Conservation (phyloP, 2,113 vertebrate genomes). For the Hippolais icterina region DNA sequence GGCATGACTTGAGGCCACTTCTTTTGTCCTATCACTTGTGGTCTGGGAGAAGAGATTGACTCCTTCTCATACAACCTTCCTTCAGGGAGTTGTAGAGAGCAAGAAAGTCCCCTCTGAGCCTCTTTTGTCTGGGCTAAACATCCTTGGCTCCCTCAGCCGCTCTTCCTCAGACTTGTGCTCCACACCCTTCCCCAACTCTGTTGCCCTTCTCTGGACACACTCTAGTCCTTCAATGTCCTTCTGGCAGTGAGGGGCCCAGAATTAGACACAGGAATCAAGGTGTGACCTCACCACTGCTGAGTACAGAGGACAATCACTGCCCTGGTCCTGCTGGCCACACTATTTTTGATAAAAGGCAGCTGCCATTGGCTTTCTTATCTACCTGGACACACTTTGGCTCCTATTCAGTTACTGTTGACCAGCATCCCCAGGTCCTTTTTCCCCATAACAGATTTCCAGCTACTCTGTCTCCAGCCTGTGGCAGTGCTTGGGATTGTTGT, state of each 20-base stretch:
- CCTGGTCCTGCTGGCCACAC: background rate
- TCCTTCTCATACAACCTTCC: background rate
- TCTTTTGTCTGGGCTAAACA: background rate
- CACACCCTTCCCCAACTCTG: rapidly evolving
- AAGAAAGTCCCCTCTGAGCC: background rate
- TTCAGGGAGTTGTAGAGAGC: rapidly evolving
- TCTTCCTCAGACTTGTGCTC: background rate
- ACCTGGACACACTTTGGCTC: background rate
- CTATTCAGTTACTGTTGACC: background rate
- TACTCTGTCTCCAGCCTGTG: background rate
- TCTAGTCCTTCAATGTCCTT: background rate
- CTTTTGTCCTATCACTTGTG: background rate
- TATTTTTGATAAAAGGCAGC: background rate
- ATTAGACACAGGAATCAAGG: rapidly evolving
- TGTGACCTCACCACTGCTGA: rapidly evolving
- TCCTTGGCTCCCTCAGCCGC: background rate
- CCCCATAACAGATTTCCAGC: background rate
- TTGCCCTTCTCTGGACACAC: background rate
- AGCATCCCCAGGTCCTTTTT: background rate
- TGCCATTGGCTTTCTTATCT: background rate
- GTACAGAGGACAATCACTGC: background rate
- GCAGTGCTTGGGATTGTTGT: background rate
- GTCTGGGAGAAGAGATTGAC: background rate
- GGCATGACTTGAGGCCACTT: background rate
- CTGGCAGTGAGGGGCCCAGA: background rate